Evolutionary conservation across 2,888 invertebrate genomes (phyloP), one percentile per base, ranked within the genome.

Genomic region (Melikaiella ostensackeni): DNA sequence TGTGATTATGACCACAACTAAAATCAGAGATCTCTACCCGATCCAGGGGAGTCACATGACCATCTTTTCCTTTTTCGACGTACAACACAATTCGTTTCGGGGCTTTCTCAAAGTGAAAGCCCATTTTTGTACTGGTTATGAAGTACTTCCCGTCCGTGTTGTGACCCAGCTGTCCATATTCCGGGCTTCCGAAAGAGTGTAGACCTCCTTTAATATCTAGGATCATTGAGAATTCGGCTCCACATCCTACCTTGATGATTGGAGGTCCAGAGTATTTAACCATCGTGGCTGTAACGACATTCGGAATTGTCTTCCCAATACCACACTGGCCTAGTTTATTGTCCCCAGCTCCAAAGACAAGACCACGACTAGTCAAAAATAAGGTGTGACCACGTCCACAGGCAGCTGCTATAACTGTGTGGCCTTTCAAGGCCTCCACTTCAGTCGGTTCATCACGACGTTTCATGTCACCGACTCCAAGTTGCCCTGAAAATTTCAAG

Each of bases 61-160:
- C 96, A 83, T 96, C 98, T 92, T 96, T 98, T 79, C 93, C 94
- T 91, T 97, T 97, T 91, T 98, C 98, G 83, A 98, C 96, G 92
- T 96, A 98, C 35, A 97, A 93, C 11, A 96, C 95, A 75, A 98
- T 94, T 86, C 96, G 95, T 88, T 97, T 96, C 8, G 98, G 98
- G 70, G 94, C 93, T 75, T 95, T 95, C 92, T 97, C 97, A 91
- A 95, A 97, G 90, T 96, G 96, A 93, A 95, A 98, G 85, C 96
- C 95, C 88, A 98, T 93, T 90, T 97, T 98, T 55, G 96, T 98
- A 82, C 96, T 96, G 19, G 96, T 97, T 78, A 97, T 95, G 92
- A 98, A 98, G 91, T 97, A 98, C 91, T 98, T 97, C 30, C 98
- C 98, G 91, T 98, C 98, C 0, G 98, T 97, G 91, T 98, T 98